Conservation (phyloP, 2,113 vertebrate genomes). For the Pedionomus torquatus region DNA sequence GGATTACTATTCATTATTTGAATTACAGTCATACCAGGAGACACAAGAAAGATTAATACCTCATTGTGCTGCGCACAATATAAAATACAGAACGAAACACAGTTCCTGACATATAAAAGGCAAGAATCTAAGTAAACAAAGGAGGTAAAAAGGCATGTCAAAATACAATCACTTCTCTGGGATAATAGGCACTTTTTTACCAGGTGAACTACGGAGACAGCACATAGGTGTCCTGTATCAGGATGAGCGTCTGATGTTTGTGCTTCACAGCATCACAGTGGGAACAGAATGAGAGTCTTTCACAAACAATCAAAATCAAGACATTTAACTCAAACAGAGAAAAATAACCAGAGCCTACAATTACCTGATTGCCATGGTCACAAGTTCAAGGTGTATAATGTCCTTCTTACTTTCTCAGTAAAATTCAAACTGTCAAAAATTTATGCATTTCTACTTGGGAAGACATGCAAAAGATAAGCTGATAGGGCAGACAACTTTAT, state of each 20-base stretch:
- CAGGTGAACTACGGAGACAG: not conserved
- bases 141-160: not conserved
- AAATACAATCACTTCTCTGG: not conserved
- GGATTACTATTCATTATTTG: not conserved
- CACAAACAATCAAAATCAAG: not conserved
- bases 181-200: not conserved
- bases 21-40: not conserved
- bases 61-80: not conserved
- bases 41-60: not conserved
- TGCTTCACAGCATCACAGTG: not conserved
- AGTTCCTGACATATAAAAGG: not conserved
- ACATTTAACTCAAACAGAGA: not conserved
- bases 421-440: conserved; percentile 11
- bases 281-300: not conserved
- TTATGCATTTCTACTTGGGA: not conserved
- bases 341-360: not conserved
- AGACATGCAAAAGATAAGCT: not conserved
- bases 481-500: not conserved
- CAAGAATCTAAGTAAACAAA: not conserved
- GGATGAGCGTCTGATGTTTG: not conserved
- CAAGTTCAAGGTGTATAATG: not conserved
- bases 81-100: not conserved
- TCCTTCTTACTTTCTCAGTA: not conserved
- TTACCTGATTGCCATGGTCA: not conserved
- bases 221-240: not conserved